These are phyloP conservation scores for Diacarnus erythraeanus DNA, from an alignment of 37 sponge, comb jelly and placozoan species.

Conservation along the genomic window DNA sequence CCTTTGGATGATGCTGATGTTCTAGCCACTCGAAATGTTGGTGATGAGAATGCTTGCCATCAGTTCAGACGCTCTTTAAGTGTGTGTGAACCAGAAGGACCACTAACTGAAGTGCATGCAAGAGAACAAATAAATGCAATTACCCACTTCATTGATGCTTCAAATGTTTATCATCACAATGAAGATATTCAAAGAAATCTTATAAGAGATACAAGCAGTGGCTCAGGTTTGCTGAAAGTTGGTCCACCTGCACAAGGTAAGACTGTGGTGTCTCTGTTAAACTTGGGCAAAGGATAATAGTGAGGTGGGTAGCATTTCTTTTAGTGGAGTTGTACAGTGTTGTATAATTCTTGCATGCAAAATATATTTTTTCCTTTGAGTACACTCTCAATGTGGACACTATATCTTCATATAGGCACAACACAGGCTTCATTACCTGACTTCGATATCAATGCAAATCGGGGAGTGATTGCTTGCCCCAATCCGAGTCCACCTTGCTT, in stretches of 20 bases:
- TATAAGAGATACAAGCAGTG: background rate
- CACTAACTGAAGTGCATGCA: conserved; percentile 11
- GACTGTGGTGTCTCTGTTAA: too few relatives aligned
- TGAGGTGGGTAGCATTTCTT: too few relatives aligned
- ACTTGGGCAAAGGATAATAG: too few relatives aligned
- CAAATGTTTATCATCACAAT: conserved; percentile 71
- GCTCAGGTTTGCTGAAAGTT: conserved; percentile 14
- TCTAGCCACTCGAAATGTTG: conserved; percentile 76
- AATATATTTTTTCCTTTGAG: too few relatives aligned
- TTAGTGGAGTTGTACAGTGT: too few relatives aligned
- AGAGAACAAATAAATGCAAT: conserved; percentile 78
- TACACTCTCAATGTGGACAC: too few relatives aligned
- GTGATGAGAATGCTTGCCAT: conserved; percentile 47
- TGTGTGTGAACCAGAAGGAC: background rate
- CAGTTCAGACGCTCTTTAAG: background rate
- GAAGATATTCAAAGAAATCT: conserved; percentile 44
- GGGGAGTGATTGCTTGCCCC: background rate
- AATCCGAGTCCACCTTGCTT: conserved; percentile 44
- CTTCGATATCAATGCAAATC: background rate
- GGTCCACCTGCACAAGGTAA: conserved; percentile 18
- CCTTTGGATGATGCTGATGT: conserved; percentile 67
- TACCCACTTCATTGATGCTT: conserved; percentile 84
- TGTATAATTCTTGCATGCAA: too few relatives aligned
- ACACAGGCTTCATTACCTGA: background rate
- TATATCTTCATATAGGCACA: background rate